These are phyloP conservation scores for Drosophila mojavensis DNA, from an alignment of 1,140 invertebrate species.

Conservation along the genomic window DNA sequence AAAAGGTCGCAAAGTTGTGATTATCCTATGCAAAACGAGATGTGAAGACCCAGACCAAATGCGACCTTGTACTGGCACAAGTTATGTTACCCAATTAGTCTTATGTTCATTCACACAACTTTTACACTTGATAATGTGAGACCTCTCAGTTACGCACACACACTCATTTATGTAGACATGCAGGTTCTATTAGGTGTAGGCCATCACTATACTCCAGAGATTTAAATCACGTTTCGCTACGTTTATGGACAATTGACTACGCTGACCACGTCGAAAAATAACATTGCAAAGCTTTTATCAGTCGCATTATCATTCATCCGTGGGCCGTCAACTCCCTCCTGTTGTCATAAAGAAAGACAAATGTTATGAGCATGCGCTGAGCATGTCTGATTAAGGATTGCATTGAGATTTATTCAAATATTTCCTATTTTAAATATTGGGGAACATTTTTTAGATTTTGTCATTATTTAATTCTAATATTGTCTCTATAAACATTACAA, in stretches of 20 bases:
- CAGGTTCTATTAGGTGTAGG: conserved; percentile 20
- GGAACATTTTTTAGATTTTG: no score
- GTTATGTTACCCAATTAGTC: conserved; percentile 52
- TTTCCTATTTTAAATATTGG: not conserved
- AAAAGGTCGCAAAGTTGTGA: conserved; percentile 13
- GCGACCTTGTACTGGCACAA: conserved; percentile 34
- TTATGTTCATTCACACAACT: conserved; percentile 37
- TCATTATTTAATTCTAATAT: no score
- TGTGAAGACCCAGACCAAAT: conserved; percentile 11
- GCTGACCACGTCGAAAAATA: conserved; percentile 23
- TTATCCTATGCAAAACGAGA: conserved; percentile 31
- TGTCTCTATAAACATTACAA: no score
- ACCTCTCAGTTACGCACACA: not conserved
- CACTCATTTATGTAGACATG: not conserved
- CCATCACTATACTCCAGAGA: conserved; percentile 42
- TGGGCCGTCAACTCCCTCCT: conserved; percentile 24
- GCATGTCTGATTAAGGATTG: not conserved
- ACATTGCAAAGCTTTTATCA: conserved; percentile 77
- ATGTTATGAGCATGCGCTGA: not conserved
- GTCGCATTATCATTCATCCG: conserved; percentile 60
- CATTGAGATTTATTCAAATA: not conserved
- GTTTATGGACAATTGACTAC: conserved; percentile 47
- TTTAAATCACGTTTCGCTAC: conserved; percentile 61
- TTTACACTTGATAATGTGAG: conserved; percentile 45
- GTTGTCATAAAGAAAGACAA: conserved; percentile 41